Percentiles rank a stretch among this genome's conserved stretches.
These are phyloP conservation scores for Pterocles orientalis DNA, from an alignment of 2,113 vertebrate species.

Conservation along the genomic window DNA sequence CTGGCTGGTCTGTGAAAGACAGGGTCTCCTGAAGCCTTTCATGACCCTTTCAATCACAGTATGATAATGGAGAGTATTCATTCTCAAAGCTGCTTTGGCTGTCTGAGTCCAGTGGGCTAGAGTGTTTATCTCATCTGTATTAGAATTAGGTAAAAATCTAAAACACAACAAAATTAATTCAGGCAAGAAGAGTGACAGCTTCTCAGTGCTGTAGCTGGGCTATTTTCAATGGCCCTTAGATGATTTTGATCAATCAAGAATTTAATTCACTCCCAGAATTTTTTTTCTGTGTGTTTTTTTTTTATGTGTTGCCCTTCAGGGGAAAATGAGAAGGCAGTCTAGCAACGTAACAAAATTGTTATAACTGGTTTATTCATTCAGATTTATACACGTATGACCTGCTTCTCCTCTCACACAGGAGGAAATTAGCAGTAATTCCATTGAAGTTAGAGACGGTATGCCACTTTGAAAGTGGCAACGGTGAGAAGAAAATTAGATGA, in stretches of 20 bases:
- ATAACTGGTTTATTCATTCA: conserved; percentile 2
- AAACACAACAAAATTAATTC: conserved; percentile 7
- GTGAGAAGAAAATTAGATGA: background rate
- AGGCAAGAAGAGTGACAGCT: conserved; percentile 11
- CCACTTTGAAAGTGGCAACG: background rate
- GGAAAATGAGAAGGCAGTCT: background rate
- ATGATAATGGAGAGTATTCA: conserved; percentile 42
- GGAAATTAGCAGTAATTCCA: background rate
- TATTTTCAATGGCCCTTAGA: conserved; percentile 21
- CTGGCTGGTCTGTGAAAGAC: conserved; percentile 40
- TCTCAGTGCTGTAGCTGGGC: background rate
- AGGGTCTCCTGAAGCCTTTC: conserved; percentile 14
- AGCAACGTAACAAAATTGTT: background rate
- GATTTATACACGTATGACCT: background rate
- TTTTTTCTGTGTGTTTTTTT: background rate
- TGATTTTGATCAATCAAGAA: background rate
- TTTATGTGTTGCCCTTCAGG: background rate
- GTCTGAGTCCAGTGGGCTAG: background rate
- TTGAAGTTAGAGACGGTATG: background rate
- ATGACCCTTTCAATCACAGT: background rate
- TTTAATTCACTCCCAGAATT: background rate
- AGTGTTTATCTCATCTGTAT: conserved; percentile 10
- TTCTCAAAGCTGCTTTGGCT: conserved; percentile 38
- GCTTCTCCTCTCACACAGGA: background rate
- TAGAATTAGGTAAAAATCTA: conserved; percentile 40